Conservation (phyloP, 2,888 invertebrate species). For the Agrotis clavis region DNA sequence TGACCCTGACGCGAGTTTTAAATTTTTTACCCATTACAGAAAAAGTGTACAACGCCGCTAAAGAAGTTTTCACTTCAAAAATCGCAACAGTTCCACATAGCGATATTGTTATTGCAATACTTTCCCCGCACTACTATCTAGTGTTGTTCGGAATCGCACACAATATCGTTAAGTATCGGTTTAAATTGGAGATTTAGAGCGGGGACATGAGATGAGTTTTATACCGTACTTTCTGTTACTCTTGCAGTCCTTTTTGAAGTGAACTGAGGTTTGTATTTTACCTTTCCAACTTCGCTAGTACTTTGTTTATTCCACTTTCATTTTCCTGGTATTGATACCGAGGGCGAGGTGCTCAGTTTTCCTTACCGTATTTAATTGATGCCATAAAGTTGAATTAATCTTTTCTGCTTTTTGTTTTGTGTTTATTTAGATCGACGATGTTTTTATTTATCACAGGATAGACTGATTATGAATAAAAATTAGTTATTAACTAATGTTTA, state of each 20-base stretch:
- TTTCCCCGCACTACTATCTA: conserved; percentile 63
- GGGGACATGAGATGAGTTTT: conserved; percentile 30
- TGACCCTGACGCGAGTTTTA: no score
- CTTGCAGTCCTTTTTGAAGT: conserved; percentile 7
- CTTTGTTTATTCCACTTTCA: background rate
- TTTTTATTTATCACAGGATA: background rate
- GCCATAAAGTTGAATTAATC: background rate
- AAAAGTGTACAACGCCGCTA: no score
- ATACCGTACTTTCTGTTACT: conserved; percentile 15
- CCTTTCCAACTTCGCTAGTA: background rate
- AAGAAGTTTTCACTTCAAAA: no score
- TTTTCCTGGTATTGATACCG: conserved; percentile 11
- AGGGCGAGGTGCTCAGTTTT: background rate
- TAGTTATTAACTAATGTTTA: background rate
- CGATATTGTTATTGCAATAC: conserved; percentile 76
- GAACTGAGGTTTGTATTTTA: conserved; percentile 1
- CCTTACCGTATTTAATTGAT: background rate
- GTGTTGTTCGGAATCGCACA: conserved; percentile 46
- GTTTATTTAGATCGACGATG: background rate
- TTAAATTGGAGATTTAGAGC: conserved; percentile 60
- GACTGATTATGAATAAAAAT: no score
- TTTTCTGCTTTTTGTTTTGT: background rate
- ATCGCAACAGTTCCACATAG: conserved; percentile 65
- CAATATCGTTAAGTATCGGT: conserved; percentile 61
- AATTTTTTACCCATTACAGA: no score